Conservation (phyloP, 2,797 vertebrate species). For the Clarias platycephalus region DNA sequence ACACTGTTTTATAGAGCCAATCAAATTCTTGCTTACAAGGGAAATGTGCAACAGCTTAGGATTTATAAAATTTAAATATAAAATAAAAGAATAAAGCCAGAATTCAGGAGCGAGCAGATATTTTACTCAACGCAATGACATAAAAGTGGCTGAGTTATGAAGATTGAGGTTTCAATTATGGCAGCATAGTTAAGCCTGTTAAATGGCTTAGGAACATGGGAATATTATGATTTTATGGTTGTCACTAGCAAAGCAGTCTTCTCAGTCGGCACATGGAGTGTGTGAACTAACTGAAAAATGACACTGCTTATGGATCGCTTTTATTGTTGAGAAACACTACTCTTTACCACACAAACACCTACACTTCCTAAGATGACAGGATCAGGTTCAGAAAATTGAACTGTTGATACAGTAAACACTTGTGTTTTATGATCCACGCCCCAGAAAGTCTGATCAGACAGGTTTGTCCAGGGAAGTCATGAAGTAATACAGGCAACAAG, state of each 20-base stretch:
- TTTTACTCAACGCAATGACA: not conserved
- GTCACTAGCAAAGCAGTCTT: not conserved
- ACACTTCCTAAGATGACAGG: not conserved
- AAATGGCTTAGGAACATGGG: not conserved
- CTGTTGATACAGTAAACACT: slow-evolving; percentile 4
- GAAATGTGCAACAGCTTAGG: not conserved
- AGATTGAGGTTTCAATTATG: not conserved
- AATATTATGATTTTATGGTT: not conserved
- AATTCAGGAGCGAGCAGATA: not conserved
- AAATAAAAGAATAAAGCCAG: not conserved
- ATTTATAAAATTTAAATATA: no score
- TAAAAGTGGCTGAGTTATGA: not conserved
- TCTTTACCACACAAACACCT: not conserved
- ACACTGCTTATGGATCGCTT: not conserved
- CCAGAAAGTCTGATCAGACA: slow-evolving; percentile 10
- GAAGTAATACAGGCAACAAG: not conserved
- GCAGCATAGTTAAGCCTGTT: no score
- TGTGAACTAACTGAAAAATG: not conserved
- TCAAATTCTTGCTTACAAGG: not conserved
- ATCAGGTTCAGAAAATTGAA: not conserved
- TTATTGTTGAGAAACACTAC: not conserved
- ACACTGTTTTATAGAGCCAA: not conserved
- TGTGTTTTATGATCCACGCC: not conserved
- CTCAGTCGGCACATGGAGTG: not conserved
- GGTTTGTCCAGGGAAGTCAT: slow-evolving; percentile 18